Percentiles rank a stretch among this genome's conserved stretches.
Evolutionary conservation across 2,797 vertebrate genomes (phyloP).

Genomic region (Tachyglossus aculeatus): DNA sequence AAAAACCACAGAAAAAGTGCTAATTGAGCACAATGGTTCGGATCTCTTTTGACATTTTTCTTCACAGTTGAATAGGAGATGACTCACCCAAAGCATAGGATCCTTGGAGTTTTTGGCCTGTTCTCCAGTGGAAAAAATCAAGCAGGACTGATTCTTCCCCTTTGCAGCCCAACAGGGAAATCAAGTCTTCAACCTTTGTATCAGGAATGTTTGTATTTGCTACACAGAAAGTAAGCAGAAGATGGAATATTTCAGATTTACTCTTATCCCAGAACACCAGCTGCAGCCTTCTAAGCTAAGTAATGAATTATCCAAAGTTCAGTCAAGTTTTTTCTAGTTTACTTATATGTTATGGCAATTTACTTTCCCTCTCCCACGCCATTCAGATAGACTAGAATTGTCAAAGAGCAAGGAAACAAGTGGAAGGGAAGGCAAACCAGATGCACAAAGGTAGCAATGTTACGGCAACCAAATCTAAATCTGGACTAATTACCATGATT

Average conservation of each 20-base stretch:
- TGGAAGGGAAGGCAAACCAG: slow-evolving; percentile 9
- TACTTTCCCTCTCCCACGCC: slow-evolving; percentile 11
- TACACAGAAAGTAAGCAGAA: neutral
- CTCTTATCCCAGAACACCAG: neutral
- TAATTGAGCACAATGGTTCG: slow-evolving; percentile 3
- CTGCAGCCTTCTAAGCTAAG: neutral
- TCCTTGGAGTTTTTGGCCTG: slow-evolving; percentile 8
- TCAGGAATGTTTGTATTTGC: neutral
- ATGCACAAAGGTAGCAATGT: slow-evolving; percentile 46
- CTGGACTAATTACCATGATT: slow-evolving; percentile 69
- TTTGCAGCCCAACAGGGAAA: neutral
- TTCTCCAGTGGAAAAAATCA: neutral
- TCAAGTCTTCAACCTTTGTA: neutral
- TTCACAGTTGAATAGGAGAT: slow-evolving; percentile 16
- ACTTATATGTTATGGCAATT: slow-evolving; percentile 1
- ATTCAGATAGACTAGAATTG: neutral
- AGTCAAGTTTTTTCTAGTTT: neutral
- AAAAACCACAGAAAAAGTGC: slow-evolving; percentile 20
- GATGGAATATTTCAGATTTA: neutral
- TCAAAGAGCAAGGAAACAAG: slow-evolving; percentile 11
- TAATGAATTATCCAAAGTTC: neutral
- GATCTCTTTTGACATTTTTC: slow-evolving; percentile 30
- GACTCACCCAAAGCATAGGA: neutral
- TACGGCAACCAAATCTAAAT: slow-evolving; percentile 57
- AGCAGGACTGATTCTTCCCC: neutral